Percentiles rank a stretch among this genome's conserved stretches.
Evolutionary conservation across 2,797 vertebrate genomes (phyloP).

Genomic region (Coccyzus lansbergi): DNA sequence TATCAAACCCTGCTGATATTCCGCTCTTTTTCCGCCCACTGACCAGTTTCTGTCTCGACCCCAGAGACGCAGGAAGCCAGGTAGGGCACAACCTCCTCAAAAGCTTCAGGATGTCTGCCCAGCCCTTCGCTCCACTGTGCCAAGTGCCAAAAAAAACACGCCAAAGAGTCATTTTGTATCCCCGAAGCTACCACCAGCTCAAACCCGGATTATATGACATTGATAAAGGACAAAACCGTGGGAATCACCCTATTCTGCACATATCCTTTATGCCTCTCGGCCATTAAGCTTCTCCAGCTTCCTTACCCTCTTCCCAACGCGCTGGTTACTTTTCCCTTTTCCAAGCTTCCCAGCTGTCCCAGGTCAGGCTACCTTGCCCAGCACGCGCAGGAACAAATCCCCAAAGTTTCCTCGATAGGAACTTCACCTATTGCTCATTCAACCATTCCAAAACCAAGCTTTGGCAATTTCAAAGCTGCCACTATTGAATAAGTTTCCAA

Average conservation of each 20-base stretch:
- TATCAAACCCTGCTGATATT: rapidly evolving
- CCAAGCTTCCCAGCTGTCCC: not conserved
- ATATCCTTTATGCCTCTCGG: rapidly evolving
- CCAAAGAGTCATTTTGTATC: not conserved
- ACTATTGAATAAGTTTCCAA: conserved; percentile 37
- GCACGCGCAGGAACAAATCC: not conserved
- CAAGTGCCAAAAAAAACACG: not conserved
- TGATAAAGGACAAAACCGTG: not conserved
- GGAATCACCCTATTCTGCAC: not conserved
- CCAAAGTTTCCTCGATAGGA: not conserved
- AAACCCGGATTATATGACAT: rapidly evolving
- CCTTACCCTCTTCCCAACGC: not conserved
- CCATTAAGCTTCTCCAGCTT: not conserved
- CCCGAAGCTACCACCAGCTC: not conserved
- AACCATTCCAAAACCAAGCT: not conserved
- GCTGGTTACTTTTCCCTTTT: not conserved
- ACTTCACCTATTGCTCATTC: not conserved
- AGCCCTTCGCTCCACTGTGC: rapidly evolving
- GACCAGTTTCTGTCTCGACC: not conserved
- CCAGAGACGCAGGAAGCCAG: not conserved
- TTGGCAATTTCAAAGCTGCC: conserved; percentile 33
- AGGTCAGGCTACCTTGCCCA: not conserved
- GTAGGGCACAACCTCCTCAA: not conserved
- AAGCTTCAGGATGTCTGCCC: not conserved
- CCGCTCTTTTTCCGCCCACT: not conserved